These are phyloP conservation scores for Neomorphus geoffroyi DNA, from an alignment of 2,797 vertebrate species.

Conservation along the genomic window DNA sequence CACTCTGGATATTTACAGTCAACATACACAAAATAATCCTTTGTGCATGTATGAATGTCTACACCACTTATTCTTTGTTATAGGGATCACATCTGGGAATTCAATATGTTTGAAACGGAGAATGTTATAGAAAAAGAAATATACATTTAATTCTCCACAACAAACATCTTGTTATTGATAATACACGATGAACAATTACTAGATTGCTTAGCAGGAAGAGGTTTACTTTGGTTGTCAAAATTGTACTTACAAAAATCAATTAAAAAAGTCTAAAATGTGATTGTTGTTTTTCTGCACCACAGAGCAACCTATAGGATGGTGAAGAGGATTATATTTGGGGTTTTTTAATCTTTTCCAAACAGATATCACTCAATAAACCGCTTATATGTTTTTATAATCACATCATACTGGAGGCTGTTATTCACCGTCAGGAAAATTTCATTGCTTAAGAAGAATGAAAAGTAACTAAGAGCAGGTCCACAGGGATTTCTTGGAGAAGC, in stretches of 20 bases:
- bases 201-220: neutral
- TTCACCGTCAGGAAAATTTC: neutral
- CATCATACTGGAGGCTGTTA: neutral
- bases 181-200: neutral
- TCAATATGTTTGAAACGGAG: neutral
- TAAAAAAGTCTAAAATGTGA: neutral
- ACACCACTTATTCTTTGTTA: neutral
- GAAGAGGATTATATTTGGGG: neutral
- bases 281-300: neutral
- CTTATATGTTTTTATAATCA: neutral
- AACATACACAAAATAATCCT: neutral
- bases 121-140: neutral
- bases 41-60: neutral
- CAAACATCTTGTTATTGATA: neutral
- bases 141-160: neutral
- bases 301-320: neutral
- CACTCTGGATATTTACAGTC: neutral
- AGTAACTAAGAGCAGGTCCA: constrained; percentile 11
- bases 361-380: neutral
- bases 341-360: neutral
- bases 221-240: neutral
- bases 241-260: neutral
- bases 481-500: neutral
- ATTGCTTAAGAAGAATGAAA: neutral
- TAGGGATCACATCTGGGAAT: neutral